These are phyloP conservation scores for Lepidostoma basale DNA, from an alignment of 1,140 invertebrate species.

Conservation along the genomic window DNA sequence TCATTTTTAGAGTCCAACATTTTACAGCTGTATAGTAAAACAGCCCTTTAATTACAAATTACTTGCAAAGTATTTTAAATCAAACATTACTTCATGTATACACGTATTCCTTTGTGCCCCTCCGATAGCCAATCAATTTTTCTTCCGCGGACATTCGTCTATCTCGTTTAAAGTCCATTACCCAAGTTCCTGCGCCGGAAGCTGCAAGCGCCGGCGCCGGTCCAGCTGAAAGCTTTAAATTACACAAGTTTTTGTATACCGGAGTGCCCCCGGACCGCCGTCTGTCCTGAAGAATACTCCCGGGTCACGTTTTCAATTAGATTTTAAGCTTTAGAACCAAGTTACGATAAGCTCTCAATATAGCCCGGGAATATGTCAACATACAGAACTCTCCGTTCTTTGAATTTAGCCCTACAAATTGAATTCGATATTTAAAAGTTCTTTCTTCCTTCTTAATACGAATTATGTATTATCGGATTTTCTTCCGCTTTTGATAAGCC, in stretches of 20 bases:
- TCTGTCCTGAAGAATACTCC: conserved; percentile 13
- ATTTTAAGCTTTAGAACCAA: conserved; percentile 35
- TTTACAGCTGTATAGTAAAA: too few relatives aligned
- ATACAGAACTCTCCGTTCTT: not conserved
- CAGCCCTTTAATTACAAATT: too few relatives aligned
- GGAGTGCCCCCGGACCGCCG: not conserved
- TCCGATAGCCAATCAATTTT: conserved; percentile 14
- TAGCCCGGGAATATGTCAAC: conserved; percentile 5
- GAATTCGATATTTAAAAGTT: not conserved
- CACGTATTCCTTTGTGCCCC: too few relatives aligned
- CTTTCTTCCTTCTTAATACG: not conserved
- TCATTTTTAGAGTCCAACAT: too few relatives aligned
- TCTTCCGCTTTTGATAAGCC: not conserved
- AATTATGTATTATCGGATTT: not conserved
- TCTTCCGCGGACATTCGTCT: not conserved
- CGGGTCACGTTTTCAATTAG: conserved; percentile 43
- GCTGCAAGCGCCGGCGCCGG: conserved; percentile 15
- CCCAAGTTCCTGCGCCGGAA: not conserved
- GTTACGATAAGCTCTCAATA: conserved; percentile 15
- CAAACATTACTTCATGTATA: too few relatives aligned
- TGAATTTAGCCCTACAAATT: not conserved
- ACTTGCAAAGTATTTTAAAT: not conserved
- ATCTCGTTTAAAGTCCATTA: conserved; percentile 25
- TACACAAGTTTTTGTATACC: conserved; percentile 25
- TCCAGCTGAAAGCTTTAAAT: conserved; percentile 25